phyloP scores from a whole-genome alignment of 2,888 invertebrate genomes.

The Micoletzkya japonica region DNA sequence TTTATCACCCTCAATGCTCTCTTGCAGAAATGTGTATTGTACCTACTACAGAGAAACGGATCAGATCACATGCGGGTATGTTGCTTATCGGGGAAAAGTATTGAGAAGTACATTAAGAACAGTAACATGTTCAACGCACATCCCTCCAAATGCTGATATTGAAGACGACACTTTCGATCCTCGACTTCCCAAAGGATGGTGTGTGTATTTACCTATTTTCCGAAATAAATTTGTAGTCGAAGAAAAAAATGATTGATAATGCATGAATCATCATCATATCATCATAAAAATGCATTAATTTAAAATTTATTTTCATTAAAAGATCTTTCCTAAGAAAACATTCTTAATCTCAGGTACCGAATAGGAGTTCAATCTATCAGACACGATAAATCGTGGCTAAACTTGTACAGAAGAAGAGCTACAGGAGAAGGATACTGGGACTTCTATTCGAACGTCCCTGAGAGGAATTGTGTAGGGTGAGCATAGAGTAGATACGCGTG shows the following conservation, averaged over 20 bases:
- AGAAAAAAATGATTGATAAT: too few species aligned
- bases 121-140: slow-evolving; percentile 57
- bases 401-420: slow-evolving; percentile 57
- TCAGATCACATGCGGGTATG: slow-evolving; percentile 61
- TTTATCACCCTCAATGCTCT: slow-evolving; percentile 3
- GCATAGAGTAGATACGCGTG: not conserved
- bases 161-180: slow-evolving; percentile 58
- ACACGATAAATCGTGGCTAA: slow-evolving; percentile 60
- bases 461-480: slow-evolving; percentile 61
- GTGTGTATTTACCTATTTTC: too few species aligned
- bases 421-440: slow-evolving; percentile 62
- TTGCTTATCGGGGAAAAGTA: not conserved
- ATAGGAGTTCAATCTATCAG: slow-evolving; percentile 60
- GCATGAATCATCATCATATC: too few species aligned
- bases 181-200: slow-evolving; percentile 60
- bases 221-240: slow-evolving; percentile 23
- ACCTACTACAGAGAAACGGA: slow-evolving; percentile 62
- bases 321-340: too few species aligned
- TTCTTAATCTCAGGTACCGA: slow-evolving; percentile 55
- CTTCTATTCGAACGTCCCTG: slow-evolving; percentile 63
- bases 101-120: slow-evolving; percentile 39
- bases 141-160: slow-evolving; percentile 49
- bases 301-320: too few species aligned
- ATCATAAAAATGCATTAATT: too few species aligned
- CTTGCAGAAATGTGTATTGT: slow-evolving; percentile 59